Percentiles rank a stretch among this genome's conserved stretches.
These are phyloP conservation scores for Phoronis australis DNA, from an alignment of 2,888 invertebrate species.

Conservation along the genomic window DNA sequence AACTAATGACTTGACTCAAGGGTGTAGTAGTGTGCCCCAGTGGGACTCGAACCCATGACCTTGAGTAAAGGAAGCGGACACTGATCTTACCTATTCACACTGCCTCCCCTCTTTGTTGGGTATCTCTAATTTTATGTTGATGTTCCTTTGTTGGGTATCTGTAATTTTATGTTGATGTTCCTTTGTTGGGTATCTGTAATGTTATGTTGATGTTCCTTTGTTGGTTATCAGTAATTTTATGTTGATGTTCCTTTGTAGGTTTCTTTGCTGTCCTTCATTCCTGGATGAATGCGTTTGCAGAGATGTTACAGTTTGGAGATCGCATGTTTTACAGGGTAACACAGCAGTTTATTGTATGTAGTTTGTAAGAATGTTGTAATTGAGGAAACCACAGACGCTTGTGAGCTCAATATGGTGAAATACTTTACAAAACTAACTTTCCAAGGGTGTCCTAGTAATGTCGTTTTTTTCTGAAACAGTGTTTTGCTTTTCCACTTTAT, in stretches of 20 bases:
- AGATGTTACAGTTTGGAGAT: conserved; percentile 81
- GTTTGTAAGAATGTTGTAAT: not conserved
- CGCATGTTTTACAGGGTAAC: conserved; percentile 68
- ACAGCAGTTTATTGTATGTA: not conserved
- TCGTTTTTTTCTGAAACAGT: not conserved
- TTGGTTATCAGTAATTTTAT: not conserved
- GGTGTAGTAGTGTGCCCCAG: too few species aligned
- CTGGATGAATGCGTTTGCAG: conserved; percentile 87
- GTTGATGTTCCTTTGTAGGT: conserved; percentile 50
- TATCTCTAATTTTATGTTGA: too few species aligned
- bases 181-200: not conserved
- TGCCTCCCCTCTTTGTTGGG: too few species aligned
- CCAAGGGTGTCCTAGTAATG: not conserved
- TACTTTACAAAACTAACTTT: not conserved
- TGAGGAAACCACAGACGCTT: not conserved
- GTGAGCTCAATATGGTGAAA: not conserved
- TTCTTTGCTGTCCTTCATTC: conserved; percentile 86
- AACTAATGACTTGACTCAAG: too few species aligned
- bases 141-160: not conserved
- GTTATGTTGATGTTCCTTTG: conserved; percentile 4
- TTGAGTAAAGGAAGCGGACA: too few species aligned
- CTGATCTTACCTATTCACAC: too few species aligned
- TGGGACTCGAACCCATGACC: too few species aligned
- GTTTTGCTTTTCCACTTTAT: not conserved
- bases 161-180: conserved; percentile 4